Base-by-base conservation (phyloP, 2,797 vertebrate species). In the Anas acuta region DNA sequence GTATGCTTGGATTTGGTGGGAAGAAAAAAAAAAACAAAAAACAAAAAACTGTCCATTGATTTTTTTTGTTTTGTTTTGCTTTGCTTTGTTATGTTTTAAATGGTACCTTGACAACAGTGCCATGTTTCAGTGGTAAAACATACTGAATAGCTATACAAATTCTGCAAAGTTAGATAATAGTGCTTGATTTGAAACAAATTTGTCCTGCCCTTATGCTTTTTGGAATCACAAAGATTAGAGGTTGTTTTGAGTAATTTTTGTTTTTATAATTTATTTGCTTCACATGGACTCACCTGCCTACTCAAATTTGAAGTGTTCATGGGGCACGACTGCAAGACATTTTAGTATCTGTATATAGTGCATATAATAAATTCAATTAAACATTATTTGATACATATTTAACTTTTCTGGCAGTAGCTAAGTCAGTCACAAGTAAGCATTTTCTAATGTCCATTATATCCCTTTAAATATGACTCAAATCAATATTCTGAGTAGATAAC, bases 311-410 rank as follows among this genome's bases (percentile, higher is more conserved):
- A 97, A 96, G 57, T 97, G 92, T 97, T 96, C 97, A 94, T 97
- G 96, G 97, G 97, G 96, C 96, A 98, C 95, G 97, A 96, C 91
- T 97, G 96, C 97, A 97, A 98, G 88, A 93, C 97, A 97, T 98
- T 98, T 98, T 98, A 97, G 97, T 98, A 98, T 98, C 94, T 98
- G 98, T 98, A 98, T 98, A 98, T 98, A 98, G 97, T 98, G 98
- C 98, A 98, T 98, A 98, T 98, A 98, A 98, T 98, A 98, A 98
- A 98, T 97, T 97, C 97, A 98, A 97, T 98, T 98, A 98, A 98
- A 98, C 97, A 98, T 98, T 98, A 98, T 98, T 98, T 98, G 98
- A 98, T 98, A 98, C 97, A 98, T 98, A 97, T 98, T 98, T 97
- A 98, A 98, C 96, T 97, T 98, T 97, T 98, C 97, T 97, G 98